A percentile compares a stretch with the other conserved stretches of the same genome.
These are phyloP conservation scores for Galbula dea DNA, from an alignment of 2,113 vertebrate species.

Conservation along the genomic window DNA sequence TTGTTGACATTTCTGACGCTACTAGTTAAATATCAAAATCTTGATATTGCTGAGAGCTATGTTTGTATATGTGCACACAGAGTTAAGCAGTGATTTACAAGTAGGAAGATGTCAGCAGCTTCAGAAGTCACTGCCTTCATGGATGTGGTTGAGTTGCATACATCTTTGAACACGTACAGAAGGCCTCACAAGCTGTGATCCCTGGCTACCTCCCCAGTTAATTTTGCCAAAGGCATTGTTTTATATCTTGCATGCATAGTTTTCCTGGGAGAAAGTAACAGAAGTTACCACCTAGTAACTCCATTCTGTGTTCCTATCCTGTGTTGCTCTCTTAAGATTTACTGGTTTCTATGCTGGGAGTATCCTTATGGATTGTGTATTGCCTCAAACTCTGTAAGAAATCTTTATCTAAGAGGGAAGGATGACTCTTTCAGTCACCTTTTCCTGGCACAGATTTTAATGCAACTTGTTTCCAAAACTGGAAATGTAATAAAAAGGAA, in stretches of 20 bases:
- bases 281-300: neutral
- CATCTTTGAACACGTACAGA: neutral
- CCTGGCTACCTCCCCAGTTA: neutral
- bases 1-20: neutral
- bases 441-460: conserved; percentile 24
- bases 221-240: neutral
- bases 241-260: neutral
- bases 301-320: neutral
- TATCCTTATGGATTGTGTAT: neutral
- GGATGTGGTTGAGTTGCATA: neutral
- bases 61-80: neutral
- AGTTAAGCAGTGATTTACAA: neutral
- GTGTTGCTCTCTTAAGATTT: neutral
- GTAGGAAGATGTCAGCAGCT: neutral
- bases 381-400: neutral
- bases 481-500: conserved; percentile 5
- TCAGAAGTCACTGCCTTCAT: neutral
- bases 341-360: neutral
- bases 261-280: neutral
- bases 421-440: neutral
- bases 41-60: neutral
- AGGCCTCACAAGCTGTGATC: neutral
- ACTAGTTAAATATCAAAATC: neutral
- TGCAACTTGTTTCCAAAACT: conserved; percentile 23
- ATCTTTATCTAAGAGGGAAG: neutral